Conservation (phyloP, 2,888 invertebrate species). For the Ophioninae sp. region DNA sequence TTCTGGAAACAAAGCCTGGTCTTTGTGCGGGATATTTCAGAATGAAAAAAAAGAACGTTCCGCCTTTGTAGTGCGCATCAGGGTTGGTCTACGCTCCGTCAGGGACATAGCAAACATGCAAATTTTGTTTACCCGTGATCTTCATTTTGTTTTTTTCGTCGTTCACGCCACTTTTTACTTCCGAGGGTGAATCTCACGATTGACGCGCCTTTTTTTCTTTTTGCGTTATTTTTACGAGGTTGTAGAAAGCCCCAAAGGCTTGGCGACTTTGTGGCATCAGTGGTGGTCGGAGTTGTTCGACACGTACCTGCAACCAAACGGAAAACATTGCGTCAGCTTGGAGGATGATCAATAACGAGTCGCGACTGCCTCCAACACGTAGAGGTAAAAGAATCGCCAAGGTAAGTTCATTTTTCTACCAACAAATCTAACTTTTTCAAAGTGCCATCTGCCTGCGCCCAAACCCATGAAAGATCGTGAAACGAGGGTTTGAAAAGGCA, state of each 20-base stretch:
- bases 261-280: not conserved
- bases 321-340: not conserved
- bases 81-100: not conserved
- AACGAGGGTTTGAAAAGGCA: not conserved
- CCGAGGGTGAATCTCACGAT: not conserved
- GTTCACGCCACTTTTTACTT: not conserved
- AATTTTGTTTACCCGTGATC: not conserved
- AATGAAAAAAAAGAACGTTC: not conserved
- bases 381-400: not conserved
- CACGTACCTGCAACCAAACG: not conserved
- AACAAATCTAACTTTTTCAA: not conserved
- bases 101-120: not conserved
- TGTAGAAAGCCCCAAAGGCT: not conserved
- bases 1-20: not conserved
- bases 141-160: not conserved
- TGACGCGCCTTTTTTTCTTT: not conserved
- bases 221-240: not conserved
- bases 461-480: not conserved
- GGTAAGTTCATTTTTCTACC: not conserved
- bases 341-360: not conserved
- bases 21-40: not conserved
- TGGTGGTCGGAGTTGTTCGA: not conserved
- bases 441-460: conserved; percentile 14
- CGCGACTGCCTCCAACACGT: not conserved
- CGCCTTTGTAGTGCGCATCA: not conserved